These are phyloP conservation scores for Acropternis orthonyx DNA, from an alignment of 2,797 vertebrate species.

Conservation along the genomic window DNA sequence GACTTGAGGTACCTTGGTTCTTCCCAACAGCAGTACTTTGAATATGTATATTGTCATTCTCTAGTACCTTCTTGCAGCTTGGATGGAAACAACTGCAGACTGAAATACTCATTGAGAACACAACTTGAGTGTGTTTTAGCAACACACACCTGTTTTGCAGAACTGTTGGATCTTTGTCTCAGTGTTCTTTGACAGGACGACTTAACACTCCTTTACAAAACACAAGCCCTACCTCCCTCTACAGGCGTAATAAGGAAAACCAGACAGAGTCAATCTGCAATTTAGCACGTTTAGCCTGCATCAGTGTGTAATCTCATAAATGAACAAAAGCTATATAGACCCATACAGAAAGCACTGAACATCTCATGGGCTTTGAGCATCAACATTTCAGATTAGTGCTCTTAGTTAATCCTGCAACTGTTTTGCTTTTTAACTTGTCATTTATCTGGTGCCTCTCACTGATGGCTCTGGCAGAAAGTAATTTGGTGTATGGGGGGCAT, in stretches of 20 bases:
- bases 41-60: neutral
- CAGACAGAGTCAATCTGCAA: neutral
- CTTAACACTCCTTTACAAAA: neutral
- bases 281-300: neutral
- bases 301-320: neutral
- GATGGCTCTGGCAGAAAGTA: neutral
- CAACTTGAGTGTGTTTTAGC: neutral
- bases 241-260: neutral
- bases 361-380: neutral
- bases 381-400: neutral
- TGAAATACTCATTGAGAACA: neutral
- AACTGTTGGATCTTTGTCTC: neutral
- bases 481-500: no score
- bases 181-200: rapidly evolving
- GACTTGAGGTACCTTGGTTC: neutral
- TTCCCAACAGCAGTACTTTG: neutral
- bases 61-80: neutral
- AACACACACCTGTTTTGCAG: neutral
- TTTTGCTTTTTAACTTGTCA: neutral
- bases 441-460: neutral
- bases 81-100: neutral
- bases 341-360: rapidly evolving
- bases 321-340: neutral
- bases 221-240: neutral
- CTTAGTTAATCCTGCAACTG: neutral